phyloP scores from a whole-genome alignment of 2,113 vertebrate genomes.

The Tragulus kanchil region DNA sequence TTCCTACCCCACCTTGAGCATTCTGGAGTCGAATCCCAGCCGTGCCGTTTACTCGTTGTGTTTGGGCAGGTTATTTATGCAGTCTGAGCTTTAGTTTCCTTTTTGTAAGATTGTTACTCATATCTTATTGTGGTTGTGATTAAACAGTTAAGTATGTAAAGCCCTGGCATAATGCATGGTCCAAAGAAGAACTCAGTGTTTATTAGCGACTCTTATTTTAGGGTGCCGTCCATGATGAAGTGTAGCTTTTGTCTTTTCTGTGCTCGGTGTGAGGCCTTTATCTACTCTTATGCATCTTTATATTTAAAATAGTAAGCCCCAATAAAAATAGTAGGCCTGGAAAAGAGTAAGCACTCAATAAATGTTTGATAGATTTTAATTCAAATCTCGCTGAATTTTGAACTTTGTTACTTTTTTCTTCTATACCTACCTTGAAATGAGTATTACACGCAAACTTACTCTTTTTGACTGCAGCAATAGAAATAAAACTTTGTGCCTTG shows the following conservation, averaged over 20 bases:
- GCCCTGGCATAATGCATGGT: neutral
- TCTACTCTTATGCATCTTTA: neutral
- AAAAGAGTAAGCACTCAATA: neutral
- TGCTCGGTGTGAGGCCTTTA: neutral
- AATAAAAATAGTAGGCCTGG: neutral
- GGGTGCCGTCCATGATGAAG: neutral
- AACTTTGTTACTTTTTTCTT: conserved; percentile 9
- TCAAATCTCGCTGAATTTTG: conserved; percentile 49
- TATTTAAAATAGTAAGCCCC: neutral
- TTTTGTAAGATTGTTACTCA: neutral
- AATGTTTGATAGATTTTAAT: conserved; percentile 25
- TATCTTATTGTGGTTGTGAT: neutral
- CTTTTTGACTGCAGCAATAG: neutral
- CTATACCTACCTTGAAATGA: neutral
- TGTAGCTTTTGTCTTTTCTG: neutral
- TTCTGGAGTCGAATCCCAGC: neutral
- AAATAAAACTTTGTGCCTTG: conserved; percentile 19
- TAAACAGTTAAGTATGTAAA: neutral
- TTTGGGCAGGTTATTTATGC: neutral
- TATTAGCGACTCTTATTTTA: neutral
- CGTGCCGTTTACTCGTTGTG: neutral
- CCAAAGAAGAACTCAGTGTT: neutral
- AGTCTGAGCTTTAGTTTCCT: neutral
- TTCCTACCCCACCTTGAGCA: neutral
- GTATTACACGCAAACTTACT: neutral